Percentiles rank a stretch among this genome's conserved stretches.
phyloP scores from a whole-genome alignment of 2,888 invertebrate species.

The Mythimna vitellina region DNA sequence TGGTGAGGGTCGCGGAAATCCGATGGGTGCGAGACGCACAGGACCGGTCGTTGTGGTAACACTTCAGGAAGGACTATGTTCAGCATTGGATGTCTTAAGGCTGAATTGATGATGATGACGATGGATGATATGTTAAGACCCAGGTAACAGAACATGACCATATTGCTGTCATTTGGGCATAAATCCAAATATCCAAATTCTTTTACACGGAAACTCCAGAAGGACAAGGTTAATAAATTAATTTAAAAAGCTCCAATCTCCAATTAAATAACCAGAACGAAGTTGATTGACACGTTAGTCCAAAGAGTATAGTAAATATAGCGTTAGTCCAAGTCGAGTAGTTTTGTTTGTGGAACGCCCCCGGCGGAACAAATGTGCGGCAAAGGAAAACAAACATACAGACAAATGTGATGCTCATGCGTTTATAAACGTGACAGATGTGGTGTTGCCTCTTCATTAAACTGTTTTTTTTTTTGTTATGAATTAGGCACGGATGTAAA shows the following conservation, averaged over 20 bases:
- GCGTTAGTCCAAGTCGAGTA: conserved; percentile 57
- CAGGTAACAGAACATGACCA: no score
- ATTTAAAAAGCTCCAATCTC: background rate
- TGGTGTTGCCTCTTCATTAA: conserved; percentile 44
- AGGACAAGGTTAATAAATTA: background rate
- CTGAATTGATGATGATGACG: no score
- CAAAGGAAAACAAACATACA: conserved; percentile 74
- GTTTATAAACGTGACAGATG: conserved; percentile 60
- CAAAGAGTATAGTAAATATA: no score
- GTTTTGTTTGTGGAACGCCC: conserved; percentile 60
- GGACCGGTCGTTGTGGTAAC: no score
- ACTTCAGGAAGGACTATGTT: no score
- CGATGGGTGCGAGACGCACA: no score
- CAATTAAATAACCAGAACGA: conserved; percentile 31
- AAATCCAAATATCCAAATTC: background rate
- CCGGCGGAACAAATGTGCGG: conserved; percentile 75
- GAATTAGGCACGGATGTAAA: conserved; percentile 17
- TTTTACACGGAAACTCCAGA: no score
- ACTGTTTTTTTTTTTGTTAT: conserved; percentile 21
- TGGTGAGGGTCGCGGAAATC: no score
- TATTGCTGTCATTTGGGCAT: no score
- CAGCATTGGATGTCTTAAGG: no score
- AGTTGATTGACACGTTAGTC: conserved; percentile 71
- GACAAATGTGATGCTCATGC: conserved; percentile 49
- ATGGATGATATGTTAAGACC: no score